Evolutionary conservation across 2,888 invertebrate genomes (phyloP).

Genomic region (Lasioglossum marginatum): DNA sequence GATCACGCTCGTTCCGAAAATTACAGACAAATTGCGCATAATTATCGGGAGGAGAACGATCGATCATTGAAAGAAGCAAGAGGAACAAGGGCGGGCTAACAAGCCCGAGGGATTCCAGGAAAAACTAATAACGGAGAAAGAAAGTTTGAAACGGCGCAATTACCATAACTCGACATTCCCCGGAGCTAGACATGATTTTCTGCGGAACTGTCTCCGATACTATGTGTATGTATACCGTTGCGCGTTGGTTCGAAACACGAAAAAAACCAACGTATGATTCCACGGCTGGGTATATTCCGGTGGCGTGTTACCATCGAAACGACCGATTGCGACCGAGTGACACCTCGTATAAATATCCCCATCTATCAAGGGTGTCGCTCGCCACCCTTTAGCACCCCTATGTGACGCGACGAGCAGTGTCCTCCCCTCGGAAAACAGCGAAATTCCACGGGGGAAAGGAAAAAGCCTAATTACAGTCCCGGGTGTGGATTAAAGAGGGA

Average conservation of each 20-base stretch:
- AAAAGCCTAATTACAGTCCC: slow-evolving; percentile 43
- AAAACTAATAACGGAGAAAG: slow-evolving; percentile 24
- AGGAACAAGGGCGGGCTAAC: not conserved
- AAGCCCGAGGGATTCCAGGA: slow-evolving; percentile 35
- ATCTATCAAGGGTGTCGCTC: slow-evolving; percentile 48
- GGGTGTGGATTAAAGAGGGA: slow-evolving; percentile 26
- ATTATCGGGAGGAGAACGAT: slow-evolving; percentile 33
- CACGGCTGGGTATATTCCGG: not conserved
- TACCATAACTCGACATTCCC: slow-evolving; percentile 29
- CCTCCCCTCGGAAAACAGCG: slow-evolving; percentile 5
- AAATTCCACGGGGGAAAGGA: slow-evolving; percentile 6
- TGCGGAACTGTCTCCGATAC: slow-evolving; percentile 24
- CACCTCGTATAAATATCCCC: slow-evolving; percentile 35
- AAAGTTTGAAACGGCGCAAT: slow-evolving; percentile 38
- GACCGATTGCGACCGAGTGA: slow-evolving; percentile 15
- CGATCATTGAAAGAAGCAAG: slow-evolving; percentile 19
- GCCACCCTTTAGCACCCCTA: not conserved
- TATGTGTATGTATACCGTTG: not conserved
- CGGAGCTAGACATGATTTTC: not conserved
- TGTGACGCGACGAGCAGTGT: slow-evolving; percentile 24
- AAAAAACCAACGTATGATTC: not conserved
- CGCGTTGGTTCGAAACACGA: not conserved
- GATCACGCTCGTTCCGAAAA: slow-evolving; percentile 10
- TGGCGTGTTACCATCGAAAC: slow-evolving; percentile 1
- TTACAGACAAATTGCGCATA: slow-evolving; percentile 31